Conservation (phyloP, 2,888 invertebrate genomes). For the Epirrhoe tristata region DNA sequence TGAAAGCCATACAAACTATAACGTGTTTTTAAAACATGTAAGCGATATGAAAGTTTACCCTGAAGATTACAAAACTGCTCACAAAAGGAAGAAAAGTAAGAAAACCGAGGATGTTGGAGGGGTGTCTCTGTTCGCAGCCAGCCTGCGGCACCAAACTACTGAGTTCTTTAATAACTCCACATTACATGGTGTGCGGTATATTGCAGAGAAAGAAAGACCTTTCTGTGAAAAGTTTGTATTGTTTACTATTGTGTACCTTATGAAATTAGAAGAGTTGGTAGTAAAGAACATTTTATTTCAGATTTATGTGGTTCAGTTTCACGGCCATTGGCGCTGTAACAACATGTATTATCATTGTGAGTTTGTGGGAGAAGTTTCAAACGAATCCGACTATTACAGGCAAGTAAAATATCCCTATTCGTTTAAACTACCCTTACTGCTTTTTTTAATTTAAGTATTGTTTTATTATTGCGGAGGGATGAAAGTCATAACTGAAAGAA, state of each 20-base stretch:
- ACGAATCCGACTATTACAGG: conserved; percentile 93
- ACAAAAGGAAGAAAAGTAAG: conserved; percentile 48
- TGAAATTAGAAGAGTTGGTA: background rate
- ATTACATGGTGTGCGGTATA: conserved; percentile 91
- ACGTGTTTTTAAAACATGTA: conserved; percentile 55
- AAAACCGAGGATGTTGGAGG: conserved; percentile 58
- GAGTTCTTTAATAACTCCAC: conserved; percentile 92
- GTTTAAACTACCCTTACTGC: background rate
- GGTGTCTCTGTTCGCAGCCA: conserved; percentile 83
- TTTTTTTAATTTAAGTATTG: background rate
- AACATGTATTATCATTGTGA: conserved; percentile 90
- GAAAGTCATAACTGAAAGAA: too few species aligned
- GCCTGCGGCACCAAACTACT: conserved; percentile 89
- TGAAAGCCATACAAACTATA: conserved; percentile 31
- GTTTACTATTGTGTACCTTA: background rate
- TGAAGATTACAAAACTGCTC: conserved; percentile 52
- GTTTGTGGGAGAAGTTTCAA: conserved; percentile 93
- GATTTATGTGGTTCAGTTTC: conserved; percentile 93
- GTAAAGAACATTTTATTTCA: conserved; percentile 58
- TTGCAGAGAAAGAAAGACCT: conserved; percentile 90
- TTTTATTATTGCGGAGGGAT: too few species aligned
- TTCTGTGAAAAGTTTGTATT: conserved; percentile 90
- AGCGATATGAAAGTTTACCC: conserved; percentile 72
- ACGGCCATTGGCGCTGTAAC: conserved; percentile 89
- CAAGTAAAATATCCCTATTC: conserved; percentile 38